Conservation (phyloP, 2,797 vertebrate genomes). For the Falco berigora region DNA sequence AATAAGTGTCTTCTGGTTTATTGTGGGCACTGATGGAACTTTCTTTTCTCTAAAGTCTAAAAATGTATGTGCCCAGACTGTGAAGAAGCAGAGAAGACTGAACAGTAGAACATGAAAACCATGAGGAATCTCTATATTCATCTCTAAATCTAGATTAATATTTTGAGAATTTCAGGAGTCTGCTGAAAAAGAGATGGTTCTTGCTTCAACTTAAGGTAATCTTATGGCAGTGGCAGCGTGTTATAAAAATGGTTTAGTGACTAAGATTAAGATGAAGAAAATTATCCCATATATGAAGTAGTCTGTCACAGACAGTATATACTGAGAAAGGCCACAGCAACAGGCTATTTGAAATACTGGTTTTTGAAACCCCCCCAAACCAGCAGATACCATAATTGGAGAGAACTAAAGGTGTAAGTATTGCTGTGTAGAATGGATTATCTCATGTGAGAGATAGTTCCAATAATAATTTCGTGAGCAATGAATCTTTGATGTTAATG, state of each 20-base stretch:
- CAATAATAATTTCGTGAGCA: not conserved
- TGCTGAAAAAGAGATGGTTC: not conserved
- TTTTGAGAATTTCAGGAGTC: not conserved
- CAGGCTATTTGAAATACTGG: not conserved
- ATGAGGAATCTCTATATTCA: not conserved
- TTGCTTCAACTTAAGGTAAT: not conserved
- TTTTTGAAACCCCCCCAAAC: not conserved
- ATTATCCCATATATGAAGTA: not conserved
- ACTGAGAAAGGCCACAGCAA: not conserved
- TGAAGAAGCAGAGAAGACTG: not conserved
- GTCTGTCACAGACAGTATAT: not conserved
- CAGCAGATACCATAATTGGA: not conserved
- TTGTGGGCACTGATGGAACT: conserved; percentile 6
- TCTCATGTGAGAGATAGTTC: not conserved
- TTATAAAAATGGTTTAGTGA: not conserved
- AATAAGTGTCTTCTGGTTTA: conserved; percentile 41
- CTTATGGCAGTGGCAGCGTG: not conserved
- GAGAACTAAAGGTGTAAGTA: not conserved
- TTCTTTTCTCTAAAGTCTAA: conserved; percentile 10
- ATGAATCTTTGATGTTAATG: not conserved
- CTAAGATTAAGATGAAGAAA: not conserved
- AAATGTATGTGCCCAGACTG: not conserved
- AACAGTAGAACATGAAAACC: not conserved
- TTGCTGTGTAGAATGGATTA: not conserved
- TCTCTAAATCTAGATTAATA: not conserved